These are phyloP conservation scores for Phymatocera aterrima DNA, from an alignment of 2,888 invertebrate genomes.

Conservation along the genomic window DNA sequence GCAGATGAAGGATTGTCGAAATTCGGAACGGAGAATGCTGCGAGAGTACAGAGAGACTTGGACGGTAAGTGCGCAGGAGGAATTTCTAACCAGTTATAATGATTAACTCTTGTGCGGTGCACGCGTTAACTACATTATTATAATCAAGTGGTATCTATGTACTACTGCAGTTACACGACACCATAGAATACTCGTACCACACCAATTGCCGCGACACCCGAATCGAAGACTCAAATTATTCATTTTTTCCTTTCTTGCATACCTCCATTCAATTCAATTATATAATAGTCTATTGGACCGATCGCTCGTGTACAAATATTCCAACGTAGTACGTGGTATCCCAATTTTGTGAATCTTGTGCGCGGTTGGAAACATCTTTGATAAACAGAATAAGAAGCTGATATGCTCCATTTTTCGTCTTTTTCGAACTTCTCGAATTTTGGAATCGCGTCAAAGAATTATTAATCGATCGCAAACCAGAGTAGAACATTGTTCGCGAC, in stretches of 20 bases:
- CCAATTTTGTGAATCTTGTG: background rate
- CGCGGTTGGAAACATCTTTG: background rate
- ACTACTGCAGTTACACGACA: constrained; percentile 32
- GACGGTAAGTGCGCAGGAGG: constrained; percentile 66
- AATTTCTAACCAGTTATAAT: constrained; percentile 17
- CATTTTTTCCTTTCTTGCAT: too few relatives aligned
- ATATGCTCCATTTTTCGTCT: background rate
- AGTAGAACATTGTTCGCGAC: too few relatives aligned
- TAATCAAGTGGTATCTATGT: constrained; percentile 5
- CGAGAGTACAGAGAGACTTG: constrained; percentile 66
- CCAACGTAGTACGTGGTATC: too few relatives aligned
- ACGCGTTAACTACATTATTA: constrained; percentile 34
- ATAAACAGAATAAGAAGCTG: too few relatives aligned
- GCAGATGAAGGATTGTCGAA: constrained; percentile 48
- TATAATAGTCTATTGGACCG: too few relatives aligned
- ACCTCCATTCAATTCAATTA: too few relatives aligned
- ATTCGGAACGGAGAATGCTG: constrained; percentile 54
- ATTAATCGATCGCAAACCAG: too few relatives aligned
- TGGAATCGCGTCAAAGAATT: too few relatives aligned
- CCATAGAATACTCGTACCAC: constrained; percentile 16
- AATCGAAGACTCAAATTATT: too few relatives aligned
- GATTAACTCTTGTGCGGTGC: constrained; percentile 30
- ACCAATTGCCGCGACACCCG: constrained; percentile 12
- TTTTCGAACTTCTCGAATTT: background rate
- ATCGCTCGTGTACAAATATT: too few relatives aligned